Evolutionary conservation across 2,888 invertebrate genomes (phyloP).

Genomic region (Andrena haemorrhoa): DNA sequence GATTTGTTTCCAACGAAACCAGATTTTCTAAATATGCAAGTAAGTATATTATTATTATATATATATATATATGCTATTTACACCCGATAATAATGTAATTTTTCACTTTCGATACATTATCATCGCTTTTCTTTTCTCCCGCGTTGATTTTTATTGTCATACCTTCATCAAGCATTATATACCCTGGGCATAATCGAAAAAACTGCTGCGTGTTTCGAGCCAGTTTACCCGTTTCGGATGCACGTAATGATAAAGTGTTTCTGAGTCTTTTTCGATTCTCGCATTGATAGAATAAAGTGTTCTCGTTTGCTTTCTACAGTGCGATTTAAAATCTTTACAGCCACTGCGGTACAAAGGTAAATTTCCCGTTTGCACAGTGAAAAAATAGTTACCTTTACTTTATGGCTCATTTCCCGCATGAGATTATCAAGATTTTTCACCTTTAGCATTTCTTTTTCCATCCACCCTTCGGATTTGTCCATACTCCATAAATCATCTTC

Average conservation of each 20-base stretch:
- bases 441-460: constrained; percentile 56
- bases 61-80: constrained; percentile 25
- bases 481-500: constrained; percentile 10
- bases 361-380: neutral
- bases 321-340: constrained; percentile 16
- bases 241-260: constrained; percentile 53
- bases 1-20: neutral
- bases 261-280: constrained; percentile 69
- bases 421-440: constrained; percentile 66
- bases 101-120: constrained; percentile 4
- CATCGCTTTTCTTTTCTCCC: neutral
- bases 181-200: constrained; percentile 63
- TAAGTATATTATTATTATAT: constrained; percentile 26
- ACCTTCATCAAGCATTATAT: constrained; percentile 41
- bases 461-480: constrained; percentile 21
- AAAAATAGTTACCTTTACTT: constrained; percentile 64
- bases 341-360: neutral
- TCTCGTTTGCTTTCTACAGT: constrained; percentile 63
- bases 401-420: constrained; percentile 61
- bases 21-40: constrained; percentile 37
- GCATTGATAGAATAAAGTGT: constrained; percentile 64
- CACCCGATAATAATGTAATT: constrained; percentile 18
- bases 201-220: constrained; percentile 68
- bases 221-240: constrained; percentile 55
- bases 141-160: constrained; percentile 29